Conservation (phyloP, 2,113 vertebrate genomes). For the Sciurus niger region DNA sequence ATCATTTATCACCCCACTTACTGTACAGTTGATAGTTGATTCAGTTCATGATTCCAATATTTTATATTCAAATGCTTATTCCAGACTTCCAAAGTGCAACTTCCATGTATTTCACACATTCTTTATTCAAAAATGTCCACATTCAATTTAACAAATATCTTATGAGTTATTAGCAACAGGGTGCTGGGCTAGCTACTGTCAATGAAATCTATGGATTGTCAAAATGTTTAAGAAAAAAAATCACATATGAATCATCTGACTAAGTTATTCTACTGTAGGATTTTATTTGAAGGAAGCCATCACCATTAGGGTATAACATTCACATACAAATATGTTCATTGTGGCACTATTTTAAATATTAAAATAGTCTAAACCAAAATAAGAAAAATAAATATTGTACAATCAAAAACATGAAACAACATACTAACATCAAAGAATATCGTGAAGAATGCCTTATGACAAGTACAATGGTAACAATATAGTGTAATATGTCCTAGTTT, state of each 20-base stretch:
- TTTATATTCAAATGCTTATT: background rate
- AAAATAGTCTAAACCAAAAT: constrained; percentile 62
- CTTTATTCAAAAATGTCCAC: background rate
- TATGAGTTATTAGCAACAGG: background rate
- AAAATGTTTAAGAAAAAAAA: constrained; percentile 59
- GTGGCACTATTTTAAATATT: constrained; percentile 54
- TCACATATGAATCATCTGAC: constrained; percentile 57
- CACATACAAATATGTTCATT: background rate
- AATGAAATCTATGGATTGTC: background rate
- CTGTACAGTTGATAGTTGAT: background rate
- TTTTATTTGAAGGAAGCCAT: background rate
- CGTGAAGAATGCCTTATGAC: background rate
- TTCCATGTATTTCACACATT: background rate
- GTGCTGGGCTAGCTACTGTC: background rate
- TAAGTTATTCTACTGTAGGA: background rate
- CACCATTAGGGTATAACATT: background rate
- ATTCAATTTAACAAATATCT: constrained; percentile 29
- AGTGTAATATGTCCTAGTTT: background rate
- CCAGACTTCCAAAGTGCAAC: background rate
- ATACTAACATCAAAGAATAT: background rate
- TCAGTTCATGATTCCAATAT: background rate
- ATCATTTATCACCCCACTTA: background rate
- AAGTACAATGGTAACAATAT: background rate
- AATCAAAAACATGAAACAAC: background rate
- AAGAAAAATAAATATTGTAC: background rate